Conservation (phyloP, 2,888 invertebrate genomes). For the Capitulum mitella region DNA sequence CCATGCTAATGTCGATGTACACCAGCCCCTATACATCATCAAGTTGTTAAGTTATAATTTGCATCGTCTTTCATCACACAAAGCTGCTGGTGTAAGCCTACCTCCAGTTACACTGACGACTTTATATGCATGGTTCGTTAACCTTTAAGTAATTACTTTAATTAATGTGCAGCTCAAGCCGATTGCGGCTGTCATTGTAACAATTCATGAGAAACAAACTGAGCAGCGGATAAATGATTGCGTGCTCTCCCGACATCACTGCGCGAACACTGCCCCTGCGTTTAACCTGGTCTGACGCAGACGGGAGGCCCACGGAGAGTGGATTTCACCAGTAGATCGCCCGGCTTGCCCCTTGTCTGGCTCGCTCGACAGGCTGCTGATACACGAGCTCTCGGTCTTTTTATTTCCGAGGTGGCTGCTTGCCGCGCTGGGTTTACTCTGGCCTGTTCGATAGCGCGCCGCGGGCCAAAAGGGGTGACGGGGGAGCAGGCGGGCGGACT, state of each 20-base stretch:
- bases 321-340: too few species aligned
- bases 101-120: neutral
- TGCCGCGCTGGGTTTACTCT: neutral
- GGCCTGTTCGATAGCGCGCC: neutral
- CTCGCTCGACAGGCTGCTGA: too few species aligned
- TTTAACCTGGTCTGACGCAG: too few species aligned
- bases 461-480: neutral
- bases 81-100: neutral
- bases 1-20: neutral
- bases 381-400: neutral
- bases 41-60: neutral
- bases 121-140: constrained; percentile 12
- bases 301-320: too few species aligned
- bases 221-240: neutral
- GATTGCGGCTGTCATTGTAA: neutral
- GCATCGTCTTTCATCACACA: neutral
- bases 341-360: too few species aligned
- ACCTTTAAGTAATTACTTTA: neutral
- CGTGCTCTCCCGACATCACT: too few species aligned
- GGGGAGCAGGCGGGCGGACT: neutral
- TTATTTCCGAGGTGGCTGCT: neutral
- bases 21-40: neutral
- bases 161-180: neutral
- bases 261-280: too few species aligned
- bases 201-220: neutral